Percentiles rank a stretch among this genome's conserved stretches.
phyloP scores from a whole-genome alignment of 2,888 invertebrate genomes.

The Anarsia innoxiella region DNA sequence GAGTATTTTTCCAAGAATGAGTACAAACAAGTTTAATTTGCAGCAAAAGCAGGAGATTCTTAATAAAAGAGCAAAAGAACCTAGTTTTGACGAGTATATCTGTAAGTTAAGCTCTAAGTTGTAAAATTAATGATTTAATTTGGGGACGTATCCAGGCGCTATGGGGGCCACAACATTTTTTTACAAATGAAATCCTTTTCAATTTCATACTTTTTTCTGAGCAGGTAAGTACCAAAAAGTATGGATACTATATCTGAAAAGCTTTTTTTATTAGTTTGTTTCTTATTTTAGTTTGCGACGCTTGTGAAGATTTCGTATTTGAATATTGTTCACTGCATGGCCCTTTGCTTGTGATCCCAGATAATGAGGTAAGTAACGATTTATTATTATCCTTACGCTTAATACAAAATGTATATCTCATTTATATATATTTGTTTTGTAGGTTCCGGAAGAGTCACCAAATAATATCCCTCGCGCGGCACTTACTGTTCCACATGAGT shows the following conservation, averaged over 20 bases:
- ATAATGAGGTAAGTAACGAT: conserved; percentile 10
- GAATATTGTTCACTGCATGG: conserved; percentile 21
- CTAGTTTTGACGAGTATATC: conserved; percentile 1
- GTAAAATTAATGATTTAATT: too few species aligned
- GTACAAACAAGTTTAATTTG: background rate
- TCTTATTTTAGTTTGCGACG: conserved; percentile 7
- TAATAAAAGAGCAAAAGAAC: conserved; percentile 2
- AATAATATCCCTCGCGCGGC: conserved; percentile 1
- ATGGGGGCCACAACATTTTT: too few species aligned
- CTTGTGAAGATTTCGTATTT: conserved; percentile 16
- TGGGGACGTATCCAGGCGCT: background rate
- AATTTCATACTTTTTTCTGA: too few species aligned
- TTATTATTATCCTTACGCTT: background rate
- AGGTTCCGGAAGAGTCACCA: too few species aligned
- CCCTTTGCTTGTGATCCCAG: conserved; percentile 15
- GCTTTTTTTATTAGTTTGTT: too few species aligned
- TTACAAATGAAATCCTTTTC: too few species aligned
- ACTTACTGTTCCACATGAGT: conserved; percentile 4
- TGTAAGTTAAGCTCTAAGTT: too few species aligned
- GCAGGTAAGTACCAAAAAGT: too few species aligned
- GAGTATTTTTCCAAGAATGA: background rate
- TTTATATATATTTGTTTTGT: too few species aligned
- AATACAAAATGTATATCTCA: background rate
- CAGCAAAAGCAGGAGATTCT: background rate
- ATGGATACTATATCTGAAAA: too few species aligned